Evolutionary conservation across 2,113 vertebrate genomes (phyloP), one percentile per base, ranked within the genome.

Genomic region (Dipodomys stephensi): DNA sequence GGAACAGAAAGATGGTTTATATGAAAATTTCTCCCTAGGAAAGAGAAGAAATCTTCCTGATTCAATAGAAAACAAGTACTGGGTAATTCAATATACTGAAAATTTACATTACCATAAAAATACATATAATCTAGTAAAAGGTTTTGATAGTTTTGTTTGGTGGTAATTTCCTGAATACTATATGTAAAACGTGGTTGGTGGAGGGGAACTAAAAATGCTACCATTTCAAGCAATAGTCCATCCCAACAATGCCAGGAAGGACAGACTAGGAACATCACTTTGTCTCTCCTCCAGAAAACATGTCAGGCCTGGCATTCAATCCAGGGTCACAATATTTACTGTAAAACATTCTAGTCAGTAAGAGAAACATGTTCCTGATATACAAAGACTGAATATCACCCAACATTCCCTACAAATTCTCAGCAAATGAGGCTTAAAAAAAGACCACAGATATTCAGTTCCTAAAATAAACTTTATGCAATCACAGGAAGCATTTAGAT

Each of bases 401-500:
- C 35, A 84, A 32, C 16, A 91, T 74, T 69, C 67, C 35, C 85
- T 72, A 95, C 86, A 94, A 95, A 82, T 79, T 94, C 62, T 79
- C 32, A 92, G 32, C 67, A 80, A 96, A 79, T 25, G 82, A 16
- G 28, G 83, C 88, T 46, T 72, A 88, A 92, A 74, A 88, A 92
- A 15, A 12, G 57, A 83, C 28, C 44, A 49, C 35, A 94, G 86
- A 80, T 92, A 87, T 30, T 53, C 77, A 72, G 71, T 78, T 96
- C 88, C 95, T 91, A 93, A 98, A 97, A 96, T 39, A 97, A 97
- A 92, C 53, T 69, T 92, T 87, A 30, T 69, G 90, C 46, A 96
- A 85, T 84, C 87, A 94, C 73, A 97, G 92, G 94, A 97, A 97
- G 83, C 30, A 79, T 53, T 93, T 69, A 80, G 18, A 64, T 65